These are phyloP conservation scores for Hassar affinis DNA, from an alignment of 2,113 vertebrate species.

Conservation along the genomic window DNA sequence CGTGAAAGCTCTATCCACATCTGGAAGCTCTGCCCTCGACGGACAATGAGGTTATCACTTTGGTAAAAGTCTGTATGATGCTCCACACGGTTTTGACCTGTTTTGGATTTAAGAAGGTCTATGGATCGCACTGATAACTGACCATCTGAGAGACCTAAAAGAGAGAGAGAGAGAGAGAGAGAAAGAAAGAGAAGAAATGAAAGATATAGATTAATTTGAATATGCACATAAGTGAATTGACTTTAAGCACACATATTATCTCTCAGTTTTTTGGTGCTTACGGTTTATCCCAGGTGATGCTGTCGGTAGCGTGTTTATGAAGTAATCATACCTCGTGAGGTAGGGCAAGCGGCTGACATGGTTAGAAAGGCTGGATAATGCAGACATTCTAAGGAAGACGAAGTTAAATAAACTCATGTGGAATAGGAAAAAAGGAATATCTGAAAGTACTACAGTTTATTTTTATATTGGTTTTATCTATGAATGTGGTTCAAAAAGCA, in stretches of 20 bases:
- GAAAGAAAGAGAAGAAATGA: too few species aligned
- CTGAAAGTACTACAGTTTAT: too few species aligned
- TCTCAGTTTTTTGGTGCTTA: neutral
- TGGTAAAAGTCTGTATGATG: slow-evolving; percentile 82
- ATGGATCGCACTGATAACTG: slow-evolving; percentile 70
- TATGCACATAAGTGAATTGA: neutral
- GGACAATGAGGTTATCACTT: slow-evolving; percentile 72
- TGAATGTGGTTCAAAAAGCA: too few species aligned
- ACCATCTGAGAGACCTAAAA: slow-evolving; percentile 62
- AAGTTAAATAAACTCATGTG: neutral
- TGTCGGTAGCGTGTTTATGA: neutral
- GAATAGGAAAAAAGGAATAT: neutral
- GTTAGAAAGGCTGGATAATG: neutral
- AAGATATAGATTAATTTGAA: too few species aligned
- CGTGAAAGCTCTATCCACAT: slow-evolving; percentile 71
- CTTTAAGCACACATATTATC: neutral
- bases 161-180: neutral
- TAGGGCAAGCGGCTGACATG: neutral
- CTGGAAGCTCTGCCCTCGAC: slow-evolving; percentile 80
- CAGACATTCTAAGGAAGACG: neutral
- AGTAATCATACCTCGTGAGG: neutral
- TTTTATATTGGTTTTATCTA: too few species aligned
- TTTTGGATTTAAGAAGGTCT: slow-evolving; percentile 74
- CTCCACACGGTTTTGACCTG: slow-evolving; percentile 63
- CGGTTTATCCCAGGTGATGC: neutral